These are phyloP conservation scores for Elephantulus edwardii DNA, from an alignment of 2,113 vertebrate genomes.

Conservation along the genomic window DNA sequence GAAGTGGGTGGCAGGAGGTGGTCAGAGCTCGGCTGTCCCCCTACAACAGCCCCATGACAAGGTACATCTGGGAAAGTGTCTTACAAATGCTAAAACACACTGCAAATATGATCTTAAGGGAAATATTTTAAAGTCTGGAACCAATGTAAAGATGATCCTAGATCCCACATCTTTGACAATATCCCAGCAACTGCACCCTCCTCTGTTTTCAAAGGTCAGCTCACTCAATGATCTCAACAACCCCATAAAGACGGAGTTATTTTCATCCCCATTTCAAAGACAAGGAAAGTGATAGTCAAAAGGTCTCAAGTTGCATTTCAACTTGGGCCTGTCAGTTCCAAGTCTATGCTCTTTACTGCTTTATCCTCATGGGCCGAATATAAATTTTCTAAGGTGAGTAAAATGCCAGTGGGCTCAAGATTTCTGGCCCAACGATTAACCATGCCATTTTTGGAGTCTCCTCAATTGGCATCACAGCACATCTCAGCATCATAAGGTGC, in stretches of 20 bases:
- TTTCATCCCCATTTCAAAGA: not conserved
- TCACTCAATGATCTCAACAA: not conserved
- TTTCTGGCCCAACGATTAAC: not conserved
- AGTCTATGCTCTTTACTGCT: not conserved
- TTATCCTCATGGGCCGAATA: not conserved
- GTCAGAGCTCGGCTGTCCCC: not conserved
- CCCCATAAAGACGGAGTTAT: not conserved
- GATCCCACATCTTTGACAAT: not conserved
- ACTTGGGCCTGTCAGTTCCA: not conserved
- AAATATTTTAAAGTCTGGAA: not conserved
- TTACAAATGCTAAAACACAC: constrained; percentile 3
- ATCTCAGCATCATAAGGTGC: not conserved
- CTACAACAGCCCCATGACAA: not conserved
- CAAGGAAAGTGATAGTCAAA: not conserved
- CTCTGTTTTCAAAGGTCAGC: not conserved
- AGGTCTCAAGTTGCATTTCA: not conserved
- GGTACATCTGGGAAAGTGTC: not conserved
- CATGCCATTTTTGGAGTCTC: not conserved
- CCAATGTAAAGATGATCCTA: not conserved
- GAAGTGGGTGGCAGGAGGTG: not conserved
- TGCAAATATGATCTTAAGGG: not conserved
- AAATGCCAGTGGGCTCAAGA: not conserved
- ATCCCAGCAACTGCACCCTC: not conserved
- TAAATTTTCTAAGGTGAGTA: not conserved
- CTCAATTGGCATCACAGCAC: not conserved